Evolutionary conservation across 2,888 invertebrate species (phyloP).

Genomic region (Sussaba pulchella): DNA sequence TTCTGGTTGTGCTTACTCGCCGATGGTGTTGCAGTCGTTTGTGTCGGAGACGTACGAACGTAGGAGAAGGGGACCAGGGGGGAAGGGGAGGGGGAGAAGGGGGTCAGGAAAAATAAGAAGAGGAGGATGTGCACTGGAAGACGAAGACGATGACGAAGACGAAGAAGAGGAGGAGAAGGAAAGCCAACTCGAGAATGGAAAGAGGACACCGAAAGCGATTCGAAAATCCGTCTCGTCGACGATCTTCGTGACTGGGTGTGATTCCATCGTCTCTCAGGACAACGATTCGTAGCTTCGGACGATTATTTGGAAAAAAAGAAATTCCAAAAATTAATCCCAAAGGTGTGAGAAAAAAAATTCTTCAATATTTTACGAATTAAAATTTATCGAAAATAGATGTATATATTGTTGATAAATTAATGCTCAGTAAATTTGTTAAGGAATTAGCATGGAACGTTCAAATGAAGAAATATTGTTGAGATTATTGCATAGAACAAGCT

Average conservation of each 20-base stretch:
- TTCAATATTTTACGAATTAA: too few species aligned
- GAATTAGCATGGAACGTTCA: too few species aligned
- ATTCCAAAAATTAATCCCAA: too few species aligned
- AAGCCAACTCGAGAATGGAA: slow-evolving; percentile 8
- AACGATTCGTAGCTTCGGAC: neutral
- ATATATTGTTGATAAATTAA: too few species aligned
- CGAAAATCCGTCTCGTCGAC: slow-evolving; percentile 69
- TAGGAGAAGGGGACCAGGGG: slow-evolving; percentile 50
- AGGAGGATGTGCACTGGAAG: slow-evolving; percentile 13
- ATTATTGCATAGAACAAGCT: too few species aligned
- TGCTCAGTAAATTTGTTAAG: too few species aligned
- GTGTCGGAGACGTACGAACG: slow-evolving; percentile 36
- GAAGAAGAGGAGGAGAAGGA: slow-evolving; percentile 44
- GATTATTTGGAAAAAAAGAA: neutral
- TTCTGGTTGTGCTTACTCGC: slow-evolving; percentile 13
- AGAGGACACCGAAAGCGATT: slow-evolving; percentile 69
- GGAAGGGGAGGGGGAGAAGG: slow-evolving; percentile 46
- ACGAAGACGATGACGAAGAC: slow-evolving; percentile 29
- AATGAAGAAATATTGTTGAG: too few species aligned
- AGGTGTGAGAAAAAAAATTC: too few species aligned
- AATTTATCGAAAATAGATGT: too few species aligned
- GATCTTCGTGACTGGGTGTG: neutral
- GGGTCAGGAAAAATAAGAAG: slow-evolving; percentile 52
- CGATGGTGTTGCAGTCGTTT: slow-evolving; percentile 51
- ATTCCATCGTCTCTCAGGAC: neutral